Conservation (phyloP, 2,113 vertebrate species). For the Anthoscopus minutus region DNA sequence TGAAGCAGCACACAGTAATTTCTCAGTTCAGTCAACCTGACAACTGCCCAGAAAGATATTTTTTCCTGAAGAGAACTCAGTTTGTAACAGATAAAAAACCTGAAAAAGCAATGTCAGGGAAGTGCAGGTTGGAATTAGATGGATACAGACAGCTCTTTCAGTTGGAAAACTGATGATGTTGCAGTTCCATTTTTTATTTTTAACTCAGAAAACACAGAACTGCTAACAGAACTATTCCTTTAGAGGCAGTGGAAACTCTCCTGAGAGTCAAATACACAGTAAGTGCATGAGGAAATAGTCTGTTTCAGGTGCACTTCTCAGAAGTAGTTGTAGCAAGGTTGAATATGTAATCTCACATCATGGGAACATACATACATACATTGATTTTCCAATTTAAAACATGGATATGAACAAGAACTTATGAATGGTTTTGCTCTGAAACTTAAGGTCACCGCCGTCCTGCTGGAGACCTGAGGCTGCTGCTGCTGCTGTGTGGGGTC, state of each 20-base stretch:
- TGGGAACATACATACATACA: rapidly evolving
- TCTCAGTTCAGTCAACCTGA: background rate
- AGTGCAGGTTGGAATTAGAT: background rate
- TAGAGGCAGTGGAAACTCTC: background rate
- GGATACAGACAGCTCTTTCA: background rate
- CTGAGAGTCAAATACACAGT: background rate
- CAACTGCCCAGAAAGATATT: background rate
- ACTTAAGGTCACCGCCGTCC: background rate
- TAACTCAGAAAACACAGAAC: background rate
- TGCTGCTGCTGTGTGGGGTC: background rate
- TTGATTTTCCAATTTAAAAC: background rate
- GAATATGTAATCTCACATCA: background rate
- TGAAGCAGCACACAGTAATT: background rate
- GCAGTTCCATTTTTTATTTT: background rate
- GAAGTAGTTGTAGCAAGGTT: background rate
- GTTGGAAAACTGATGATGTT: background rate
- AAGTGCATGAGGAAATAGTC: background rate
- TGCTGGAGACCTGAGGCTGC: background rate
- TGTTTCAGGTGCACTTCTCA: background rate
- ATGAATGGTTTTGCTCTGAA: rapidly evolving
- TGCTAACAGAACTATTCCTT: background rate
- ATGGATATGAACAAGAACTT: background rate
- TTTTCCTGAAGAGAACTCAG: background rate
- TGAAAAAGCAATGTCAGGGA: background rate
- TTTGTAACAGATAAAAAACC: background rate